phyloP scores from a whole-genome alignment of 2,888 invertebrate species.

The Penaeus monodon region DNA sequence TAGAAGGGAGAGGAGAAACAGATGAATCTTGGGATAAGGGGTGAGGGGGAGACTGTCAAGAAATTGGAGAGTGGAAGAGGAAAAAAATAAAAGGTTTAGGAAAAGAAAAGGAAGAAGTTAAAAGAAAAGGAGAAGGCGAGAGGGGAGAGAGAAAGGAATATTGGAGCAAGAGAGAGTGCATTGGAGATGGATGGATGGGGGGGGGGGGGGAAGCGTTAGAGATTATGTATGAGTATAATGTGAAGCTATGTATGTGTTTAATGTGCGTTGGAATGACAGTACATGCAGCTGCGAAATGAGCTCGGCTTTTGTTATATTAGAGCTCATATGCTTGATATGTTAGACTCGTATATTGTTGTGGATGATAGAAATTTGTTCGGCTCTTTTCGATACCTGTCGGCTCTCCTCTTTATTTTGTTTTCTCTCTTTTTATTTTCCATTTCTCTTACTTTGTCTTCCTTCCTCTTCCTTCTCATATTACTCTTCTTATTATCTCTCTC shows the following conservation, averaged over 20 bases:
- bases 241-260: too few relatives aligned
- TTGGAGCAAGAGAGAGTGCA: not conserved
- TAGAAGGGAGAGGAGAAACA: not conserved
- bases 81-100: not conserved
- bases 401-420: too few relatives aligned
- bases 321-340: too few relatives aligned
- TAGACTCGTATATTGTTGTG: too few relatives aligned
- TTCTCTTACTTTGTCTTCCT: too few relatives aligned
- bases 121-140: not conserved
- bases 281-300: too few relatives aligned
- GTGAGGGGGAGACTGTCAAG: constrained; percentile 1
- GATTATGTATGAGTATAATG: not conserved
- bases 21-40: not conserved
- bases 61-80: not conserved
- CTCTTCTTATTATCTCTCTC: not conserved
- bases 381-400: too few relatives aligned
- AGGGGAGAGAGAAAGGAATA: constrained; percentile 3
- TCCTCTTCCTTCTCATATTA: too few relatives aligned
- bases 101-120: not conserved
- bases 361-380: too few relatives aligned
- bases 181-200: not conserved
- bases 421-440: too few relatives aligned
- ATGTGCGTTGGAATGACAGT: too few relatives aligned
- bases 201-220: not conserved
- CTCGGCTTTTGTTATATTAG: too few relatives aligned